Evolutionary conservation across 2,113 vertebrate species (phyloP), one percentile per base, ranked within the genome.

Genomic region (Synchiropus splendidus): DNA sequence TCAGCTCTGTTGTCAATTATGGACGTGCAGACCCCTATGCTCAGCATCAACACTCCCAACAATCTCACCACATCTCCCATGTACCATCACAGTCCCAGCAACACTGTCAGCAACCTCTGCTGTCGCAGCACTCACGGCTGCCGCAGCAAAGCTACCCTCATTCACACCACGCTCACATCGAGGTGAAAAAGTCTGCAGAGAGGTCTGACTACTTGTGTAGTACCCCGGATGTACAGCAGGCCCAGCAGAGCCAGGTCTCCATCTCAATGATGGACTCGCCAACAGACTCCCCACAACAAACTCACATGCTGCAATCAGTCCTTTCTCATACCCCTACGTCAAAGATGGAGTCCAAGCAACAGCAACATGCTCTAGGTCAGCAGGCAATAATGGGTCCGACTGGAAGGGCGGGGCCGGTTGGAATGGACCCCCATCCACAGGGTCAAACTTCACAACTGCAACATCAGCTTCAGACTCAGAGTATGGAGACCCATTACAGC

Each of bases 1-100:
- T 91, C 39, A 81, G 77, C 14, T 89, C 90, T 0, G 86, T 86
- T 6, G 89, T 89, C 6, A 87, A 89, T 42, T 94, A 89, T 36
- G 83, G 85, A 16, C 81, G 83, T 52, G 77, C 42, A 9, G 74
- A 80, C 50, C 72, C 68, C n/a, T 85, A 79, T 32, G 31, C 55
- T 12, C 78, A 78, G 27, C 75, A 79, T 31, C 39, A 61, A 52
- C 77, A 77, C 48, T 34, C 66, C 10, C 66, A 70, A 30, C 66
- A 64, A 48, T 36, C 64, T 2, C 71, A 56, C 40, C 66, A 57
- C 41, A 12, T 43, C 14, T 38, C 60, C 43, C 68, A 61, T 34
- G 33, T 59, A 12, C 42, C 69, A 17, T 31, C 63, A 16, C 72
- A 66, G 41, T 35, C 69, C 27, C 64, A 48, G 17, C 41, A 72